These are phyloP conservation scores for Petrocephalus schoutedeni DNA, from an alignment of 2,797 vertebrate species.

Conservation along the genomic window DNA sequence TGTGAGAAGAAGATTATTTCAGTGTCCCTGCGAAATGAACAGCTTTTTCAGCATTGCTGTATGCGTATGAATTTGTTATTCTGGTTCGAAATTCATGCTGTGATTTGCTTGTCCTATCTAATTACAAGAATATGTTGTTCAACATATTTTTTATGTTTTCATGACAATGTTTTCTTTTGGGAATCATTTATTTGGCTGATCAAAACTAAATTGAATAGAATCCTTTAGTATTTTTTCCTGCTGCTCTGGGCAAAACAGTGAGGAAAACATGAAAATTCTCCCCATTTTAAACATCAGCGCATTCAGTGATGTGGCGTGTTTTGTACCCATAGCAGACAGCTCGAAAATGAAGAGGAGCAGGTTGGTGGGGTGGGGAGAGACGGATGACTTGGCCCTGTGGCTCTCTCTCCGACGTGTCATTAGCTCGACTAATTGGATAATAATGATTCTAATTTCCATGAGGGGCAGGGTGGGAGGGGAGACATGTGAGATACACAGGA, in stretches of 20 bases:
- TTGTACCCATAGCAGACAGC: neutral
- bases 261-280: neutral
- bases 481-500: conserved; percentile 38
- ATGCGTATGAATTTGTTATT: neutral
- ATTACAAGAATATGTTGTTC: neutral
- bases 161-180: neutral
- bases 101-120: neutral
- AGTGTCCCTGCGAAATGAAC: neutral
- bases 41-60: neutral
- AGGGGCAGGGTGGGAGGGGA: conserved; percentile 27
- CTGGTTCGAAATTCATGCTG: neutral
- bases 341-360: neutral
- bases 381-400: conserved; percentile 53
- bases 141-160: neutral
- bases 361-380: conserved; percentile 40
- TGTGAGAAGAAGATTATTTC: neutral
- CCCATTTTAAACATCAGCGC: neutral
- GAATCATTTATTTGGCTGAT: neutral
- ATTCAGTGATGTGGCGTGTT: neutral
- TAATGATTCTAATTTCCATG: conserved; percentile 66
- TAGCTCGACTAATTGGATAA: conserved; percentile 69
- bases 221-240: neutral
- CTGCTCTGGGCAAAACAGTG: conserved; percentile 4
- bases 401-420: conserved; percentile 53
- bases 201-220: neutral